Percentiles rank a stretch among this genome's conserved stretches.
These are phyloP conservation scores for Phalacrocorax carbo DNA, from an alignment of 2,113 vertebrate species.

Conservation along the genomic window DNA sequence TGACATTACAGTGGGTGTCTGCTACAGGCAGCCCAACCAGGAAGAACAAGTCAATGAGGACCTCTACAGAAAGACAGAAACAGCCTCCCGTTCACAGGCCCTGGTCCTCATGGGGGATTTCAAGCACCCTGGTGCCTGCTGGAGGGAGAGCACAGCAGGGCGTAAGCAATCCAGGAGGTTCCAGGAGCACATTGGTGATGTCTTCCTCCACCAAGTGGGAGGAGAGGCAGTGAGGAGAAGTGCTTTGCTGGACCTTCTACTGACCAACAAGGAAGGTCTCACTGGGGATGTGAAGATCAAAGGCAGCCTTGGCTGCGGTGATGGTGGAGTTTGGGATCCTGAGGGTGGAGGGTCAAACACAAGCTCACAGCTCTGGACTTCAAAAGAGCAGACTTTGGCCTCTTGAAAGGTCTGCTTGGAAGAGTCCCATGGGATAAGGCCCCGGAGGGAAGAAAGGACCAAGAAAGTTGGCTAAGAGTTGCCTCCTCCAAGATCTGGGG, in stretches of 20 bases:
- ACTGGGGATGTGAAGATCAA: background rate
- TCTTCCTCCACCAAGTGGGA: background rate
- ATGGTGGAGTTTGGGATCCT: background rate
- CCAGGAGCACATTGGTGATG: background rate
- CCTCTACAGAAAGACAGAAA: background rate
- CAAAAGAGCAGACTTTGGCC: background rate
- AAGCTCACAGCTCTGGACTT: too few relatives aligned
- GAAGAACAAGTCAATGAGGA: background rate
- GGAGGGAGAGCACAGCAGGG: background rate
- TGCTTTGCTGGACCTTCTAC: background rate
- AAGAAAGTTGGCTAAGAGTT: background rate
- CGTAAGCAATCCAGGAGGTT: background rate
- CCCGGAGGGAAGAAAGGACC: background rate
- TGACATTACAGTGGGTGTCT: background rate
- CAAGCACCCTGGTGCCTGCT: background rate
- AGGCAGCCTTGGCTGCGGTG: background rate
- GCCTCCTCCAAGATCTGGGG: too few relatives aligned
- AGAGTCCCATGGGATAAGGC: background rate
- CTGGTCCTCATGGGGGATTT: background rate
- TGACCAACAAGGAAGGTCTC: background rate
- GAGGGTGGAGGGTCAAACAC: background rate
- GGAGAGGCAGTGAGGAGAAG: background rate
- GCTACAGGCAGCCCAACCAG: background rate
- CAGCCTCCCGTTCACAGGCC: background rate
- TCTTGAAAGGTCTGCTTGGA: background rate